These are phyloP conservation scores for Rhabdophis nuchalis DNA, from an alignment of 2,797 vertebrate species.

Conservation along the genomic window DNA sequence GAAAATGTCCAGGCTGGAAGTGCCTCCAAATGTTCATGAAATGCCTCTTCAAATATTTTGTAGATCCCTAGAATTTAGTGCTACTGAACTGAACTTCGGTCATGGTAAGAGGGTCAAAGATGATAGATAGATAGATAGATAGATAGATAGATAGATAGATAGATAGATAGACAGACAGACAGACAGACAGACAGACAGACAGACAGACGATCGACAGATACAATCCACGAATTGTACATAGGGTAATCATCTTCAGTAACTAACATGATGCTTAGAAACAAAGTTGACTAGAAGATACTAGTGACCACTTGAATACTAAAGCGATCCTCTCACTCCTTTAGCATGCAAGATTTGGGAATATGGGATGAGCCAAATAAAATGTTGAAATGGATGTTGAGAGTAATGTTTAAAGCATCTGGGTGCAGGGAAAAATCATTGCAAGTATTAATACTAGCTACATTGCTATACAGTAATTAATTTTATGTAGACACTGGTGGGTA, in stretches of 20 bases:
- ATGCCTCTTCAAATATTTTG: not conserved
- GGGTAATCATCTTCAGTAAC: not conserved
- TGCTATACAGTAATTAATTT: slow-evolving; percentile 1
- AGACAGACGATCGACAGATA: not conserved
- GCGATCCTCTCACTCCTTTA: not conserved
- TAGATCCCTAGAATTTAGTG: not conserved
- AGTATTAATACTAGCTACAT: slow-evolving; percentile 13
- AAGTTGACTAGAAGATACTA: not conserved
- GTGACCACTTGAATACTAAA: not conserved
- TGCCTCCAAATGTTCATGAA: not conserved
- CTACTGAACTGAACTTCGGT: not conserved
- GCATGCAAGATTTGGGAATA: not conserved
- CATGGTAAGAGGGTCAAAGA: not conserved
- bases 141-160: too few relatives aligned
- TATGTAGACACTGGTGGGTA: slow-evolving; percentile 18
- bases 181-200: not conserved
- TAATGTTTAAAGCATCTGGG: not conserved
- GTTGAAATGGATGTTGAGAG: not conserved
- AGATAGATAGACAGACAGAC: not conserved
- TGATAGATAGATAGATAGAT: not conserved
- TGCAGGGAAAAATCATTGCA: not conserved
- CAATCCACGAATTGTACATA: not conserved
- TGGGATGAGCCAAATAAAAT: not conserved
- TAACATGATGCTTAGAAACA: not conserved
- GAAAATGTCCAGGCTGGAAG: not conserved